Base-by-base conservation (phyloP, 1,140 invertebrate species). In the Drosophila arizonae region DNA sequence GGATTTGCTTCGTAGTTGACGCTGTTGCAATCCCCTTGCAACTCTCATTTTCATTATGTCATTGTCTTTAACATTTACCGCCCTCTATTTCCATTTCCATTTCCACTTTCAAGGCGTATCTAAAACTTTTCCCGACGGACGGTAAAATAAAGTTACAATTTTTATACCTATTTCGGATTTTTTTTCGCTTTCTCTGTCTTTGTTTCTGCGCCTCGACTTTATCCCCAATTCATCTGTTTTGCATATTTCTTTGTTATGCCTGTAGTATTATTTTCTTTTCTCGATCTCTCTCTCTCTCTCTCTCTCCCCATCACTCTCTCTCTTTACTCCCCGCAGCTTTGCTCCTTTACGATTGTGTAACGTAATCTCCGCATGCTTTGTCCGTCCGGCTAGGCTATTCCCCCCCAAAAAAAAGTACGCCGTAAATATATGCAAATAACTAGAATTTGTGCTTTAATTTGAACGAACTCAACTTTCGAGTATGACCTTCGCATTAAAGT, bases 161-260 rank as follows among this genome's bases (percentile, higher is more conserved):
- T 81, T 79, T 74, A 72, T 79, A 81, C 79, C 69, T 56, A 79
- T 84, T 86, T 77, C 84, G 66, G 69, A 87, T 73, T 58, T 36
- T 69, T 57, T 64, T 41, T 30, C 10, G 10, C 30, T 81, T 39
- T n/a, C 51, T 36, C 54, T 71, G 62, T 33, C 50, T 61, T 74
- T 78, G 69, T 67, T 66, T 55, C 65, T 51, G 57, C 46, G 52
- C 30, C 56, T 39, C 65, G 48, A 28, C 67, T 77, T 79, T 84
- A 82, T 84, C 63, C 79, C 72, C 79, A 82, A 88, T 86, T 86
- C 84, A 86, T 86, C 82, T 86, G 82, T 66, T 86, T 86, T 82
- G 82, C 82, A 86, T 86, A 87, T 86, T 87, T 86, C 79, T 82
- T 86, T 86, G 82, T 86, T 86, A 87, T 87, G 76, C 65, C 81